phyloP scores from a whole-genome alignment of 1,140 invertebrate genomes.

The Pogonomyrmex barbatus region DNA sequence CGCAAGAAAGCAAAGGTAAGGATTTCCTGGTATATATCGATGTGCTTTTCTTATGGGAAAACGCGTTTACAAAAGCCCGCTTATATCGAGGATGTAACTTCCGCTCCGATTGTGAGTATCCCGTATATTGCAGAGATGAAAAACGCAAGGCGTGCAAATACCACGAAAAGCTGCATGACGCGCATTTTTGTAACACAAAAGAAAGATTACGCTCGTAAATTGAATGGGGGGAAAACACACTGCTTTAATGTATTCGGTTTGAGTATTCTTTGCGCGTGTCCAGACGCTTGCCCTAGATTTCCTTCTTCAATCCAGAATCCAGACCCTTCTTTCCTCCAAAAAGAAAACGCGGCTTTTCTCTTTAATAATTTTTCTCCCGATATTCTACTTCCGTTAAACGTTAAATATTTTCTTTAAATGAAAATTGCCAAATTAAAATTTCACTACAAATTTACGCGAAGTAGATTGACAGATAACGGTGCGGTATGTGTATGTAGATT shows the following conservation, averaged over 20 bases:
- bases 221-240: not conserved
- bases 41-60: not conserved
- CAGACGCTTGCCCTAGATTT: constrained; percentile 4
- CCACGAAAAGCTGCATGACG: not conserved
- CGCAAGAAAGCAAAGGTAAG: not conserved
- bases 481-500: not conserved
- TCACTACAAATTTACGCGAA: not conserved
- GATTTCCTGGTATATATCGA: not conserved
- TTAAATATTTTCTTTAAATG: not conserved
- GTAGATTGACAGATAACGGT: not conserved
- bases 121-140: not conserved
- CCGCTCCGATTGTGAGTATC: constrained; percentile 5
- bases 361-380: not conserved
- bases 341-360: not conserved
- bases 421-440: not conserved
- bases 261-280: not conserved
- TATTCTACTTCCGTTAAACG: not conserved
- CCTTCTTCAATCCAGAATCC: not conserved
- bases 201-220: constrained; percentile 45
- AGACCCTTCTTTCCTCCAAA: not conserved
- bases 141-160: constrained; percentile 11
- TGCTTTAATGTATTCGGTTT: constrained; percentile 1
- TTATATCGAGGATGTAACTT: not conserved
- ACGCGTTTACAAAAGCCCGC: not conserved
- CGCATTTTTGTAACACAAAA: not conserved